Conservation (phyloP, 1,140 invertebrate genomes). For the Aporrectodea caliginosa region DNA sequence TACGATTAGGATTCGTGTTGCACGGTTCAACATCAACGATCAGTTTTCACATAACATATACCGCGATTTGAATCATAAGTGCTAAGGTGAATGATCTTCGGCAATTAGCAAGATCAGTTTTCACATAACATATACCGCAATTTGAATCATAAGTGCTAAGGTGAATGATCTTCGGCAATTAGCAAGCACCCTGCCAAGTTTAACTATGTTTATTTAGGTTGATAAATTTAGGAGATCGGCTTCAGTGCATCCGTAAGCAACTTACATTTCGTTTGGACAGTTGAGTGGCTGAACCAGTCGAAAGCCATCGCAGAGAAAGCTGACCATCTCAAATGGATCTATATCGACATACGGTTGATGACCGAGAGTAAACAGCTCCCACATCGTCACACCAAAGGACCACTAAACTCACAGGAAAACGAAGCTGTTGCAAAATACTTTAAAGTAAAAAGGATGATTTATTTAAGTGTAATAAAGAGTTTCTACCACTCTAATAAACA, state of each 20-base stretch:
- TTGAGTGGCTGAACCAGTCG: constrained; percentile 82
- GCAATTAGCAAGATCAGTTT: not conserved
- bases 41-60: not conserved
- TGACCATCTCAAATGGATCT: constrained; percentile 83
- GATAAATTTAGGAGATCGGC: not conserved
- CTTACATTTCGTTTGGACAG: constrained; percentile 91
- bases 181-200: not conserved
- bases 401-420: too few species aligned
- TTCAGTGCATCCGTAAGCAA: not conserved
- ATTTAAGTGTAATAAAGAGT: too few species aligned
- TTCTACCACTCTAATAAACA: too few species aligned
- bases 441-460: too few species aligned
- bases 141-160: too few species aligned
- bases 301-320: constrained; percentile 82
- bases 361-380: constrained; percentile 87
- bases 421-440: too few species aligned
- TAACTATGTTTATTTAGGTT: not conserved
- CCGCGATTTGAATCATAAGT: not conserved
- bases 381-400: constrained; percentile 87
- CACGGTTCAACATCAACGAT: too few species aligned
- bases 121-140: not conserved
- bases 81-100: not conserved
- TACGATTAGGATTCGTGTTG: too few species aligned
- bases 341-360: constrained; percentile 83
- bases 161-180: not conserved